A percentile compares a stretch with the other conserved stretches of the same genome.
Evolutionary conservation across 2,113 vertebrate species (phyloP).

Genomic region (Chloroceryle aenea): DNA sequence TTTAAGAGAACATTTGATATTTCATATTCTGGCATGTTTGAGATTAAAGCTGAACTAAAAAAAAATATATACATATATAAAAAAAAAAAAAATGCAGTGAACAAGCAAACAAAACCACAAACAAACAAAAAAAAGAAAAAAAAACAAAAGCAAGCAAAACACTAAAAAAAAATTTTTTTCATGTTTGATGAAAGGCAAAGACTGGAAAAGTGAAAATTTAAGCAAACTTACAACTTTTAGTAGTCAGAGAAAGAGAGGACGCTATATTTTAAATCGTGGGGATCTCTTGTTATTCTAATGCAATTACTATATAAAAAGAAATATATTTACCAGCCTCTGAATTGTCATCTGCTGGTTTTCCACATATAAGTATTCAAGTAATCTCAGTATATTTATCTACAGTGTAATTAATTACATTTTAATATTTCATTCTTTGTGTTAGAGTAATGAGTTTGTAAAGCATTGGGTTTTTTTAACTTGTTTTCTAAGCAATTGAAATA

Average conservation of each 20-base stretch:
- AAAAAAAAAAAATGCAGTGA: background rate
- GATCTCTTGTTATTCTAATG: background rate
- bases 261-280: background rate
- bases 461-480: background rate
- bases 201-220: background rate
- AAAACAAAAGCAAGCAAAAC: background rate
- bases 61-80: background rate
- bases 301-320: background rate
- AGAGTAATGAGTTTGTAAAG: background rate
- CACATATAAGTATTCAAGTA: background rate
- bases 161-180: background rate
- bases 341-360: background rate
- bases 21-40: background rate
- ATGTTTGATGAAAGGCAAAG: background rate
- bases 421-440: background rate
- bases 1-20: background rate
- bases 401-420: background rate
- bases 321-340: background rate
- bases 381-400: background rate
- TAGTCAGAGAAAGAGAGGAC: background rate
- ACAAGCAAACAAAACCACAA: background rate
- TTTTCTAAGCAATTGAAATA: background rate
- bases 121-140: background rate
- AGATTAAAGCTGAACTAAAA: background rate
- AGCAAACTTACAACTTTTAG: background rate